A percentile compares a stretch with the other conserved stretches of the same genome.
These are phyloP conservation scores for Atta texana DNA, from an alignment of 1,140 invertebrate species.

Conservation along the genomic window DNA sequence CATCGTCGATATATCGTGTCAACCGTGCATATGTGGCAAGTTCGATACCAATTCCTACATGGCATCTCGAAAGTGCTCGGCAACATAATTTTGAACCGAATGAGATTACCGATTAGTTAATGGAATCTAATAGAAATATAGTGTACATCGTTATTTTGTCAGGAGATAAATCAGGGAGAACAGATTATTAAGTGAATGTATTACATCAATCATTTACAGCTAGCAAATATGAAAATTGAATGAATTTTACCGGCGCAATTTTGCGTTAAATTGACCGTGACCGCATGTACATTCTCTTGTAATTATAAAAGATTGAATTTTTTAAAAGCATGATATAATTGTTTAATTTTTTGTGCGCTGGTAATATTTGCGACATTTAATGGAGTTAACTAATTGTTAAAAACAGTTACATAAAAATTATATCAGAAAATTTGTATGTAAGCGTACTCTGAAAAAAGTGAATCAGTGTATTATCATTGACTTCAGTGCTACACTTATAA, in stretches of 20 bases:
- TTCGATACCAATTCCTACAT: constrained; percentile 47
- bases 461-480: too few relatives aligned
- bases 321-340: constrained; percentile 8
- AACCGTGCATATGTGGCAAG: constrained; percentile 54
- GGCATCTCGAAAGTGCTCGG: background rate
- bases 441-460: too few relatives aligned
- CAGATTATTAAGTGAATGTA: constrained; percentile 57
- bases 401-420: constrained; percentile 5
- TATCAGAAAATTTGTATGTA: background rate
- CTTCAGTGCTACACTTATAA: too few relatives aligned
- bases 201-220: constrained; percentile 56
- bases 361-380: background rate
- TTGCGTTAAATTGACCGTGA: constrained; percentile 15
- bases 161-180: constrained; percentile 45
- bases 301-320: constrained; percentile 8
- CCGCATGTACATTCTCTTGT: background rate
- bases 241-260: constrained; percentile 37
- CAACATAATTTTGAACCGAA: constrained; percentile 57
- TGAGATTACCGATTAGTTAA: constrained; percentile 63
- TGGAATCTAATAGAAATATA: constrained; percentile 62
- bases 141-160: constrained; percentile 46
- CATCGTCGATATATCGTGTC: constrained; percentile 68
- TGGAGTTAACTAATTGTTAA: background rate
- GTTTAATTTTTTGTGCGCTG: background rate
- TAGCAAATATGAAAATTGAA: constrained; percentile 50